Evolutionary conservation across 2,888 invertebrate genomes (phyloP), one percentile per base, ranked within the genome.

Genomic region (Lasioglossum morio): DNA sequence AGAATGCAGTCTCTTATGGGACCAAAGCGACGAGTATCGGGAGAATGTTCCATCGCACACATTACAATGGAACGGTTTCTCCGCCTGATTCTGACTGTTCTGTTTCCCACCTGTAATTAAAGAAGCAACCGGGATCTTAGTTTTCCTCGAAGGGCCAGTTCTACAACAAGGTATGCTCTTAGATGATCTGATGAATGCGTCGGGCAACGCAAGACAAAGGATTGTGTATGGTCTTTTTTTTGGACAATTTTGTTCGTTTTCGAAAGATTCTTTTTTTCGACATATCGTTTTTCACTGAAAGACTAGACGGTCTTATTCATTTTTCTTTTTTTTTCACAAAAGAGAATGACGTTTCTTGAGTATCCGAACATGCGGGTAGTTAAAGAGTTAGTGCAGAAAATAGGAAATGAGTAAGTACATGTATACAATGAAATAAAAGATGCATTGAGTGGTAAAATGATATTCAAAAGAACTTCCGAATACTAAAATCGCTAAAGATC

Each of bases 31-130:
- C 63, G 98, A 98, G 95, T 98, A 98, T 93, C 98, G 97, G 85
- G 97, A 98, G 95, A 98, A 98, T 19, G 97, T 95, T 78, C 96
- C 98, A 80, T 98, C 98, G 93, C 98, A 98, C 91, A 98, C 98
- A 94, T 98, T 98, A 95, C 98, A 98, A 93, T 98, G 98, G 95
- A 98, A 98, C 2, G 98, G 98, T 95, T 98, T 98, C 91, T 98
- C 98, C 89, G 96, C 94, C 88, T 95, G 95, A 88, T 94, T 94
- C 87, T 95, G 95, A 93, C 93, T 94, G 92, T 95, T 95, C 92
- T 95, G 95, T 90, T 95, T 95, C 88, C 95, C 95, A 90, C 95
- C 95, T 95, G 93, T 82, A 95, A 95, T 92, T 91, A 87, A 90
- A 94, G 93, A 92, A 91, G 91, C 90, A 90, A 88, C 89, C 91